Conservation (phyloP, 2,888 invertebrate species). For the Epinotia brunnichana region DNA sequence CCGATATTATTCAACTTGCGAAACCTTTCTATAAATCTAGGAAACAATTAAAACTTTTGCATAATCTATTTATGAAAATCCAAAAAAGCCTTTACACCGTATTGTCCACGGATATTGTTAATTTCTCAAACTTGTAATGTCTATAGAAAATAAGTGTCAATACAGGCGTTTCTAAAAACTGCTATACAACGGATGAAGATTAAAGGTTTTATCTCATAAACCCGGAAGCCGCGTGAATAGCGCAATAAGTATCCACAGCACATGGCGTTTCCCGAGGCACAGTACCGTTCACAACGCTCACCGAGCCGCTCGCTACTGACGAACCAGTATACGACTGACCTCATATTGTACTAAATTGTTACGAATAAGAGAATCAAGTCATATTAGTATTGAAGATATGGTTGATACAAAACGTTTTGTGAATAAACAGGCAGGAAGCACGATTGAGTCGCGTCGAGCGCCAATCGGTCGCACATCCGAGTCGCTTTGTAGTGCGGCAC, state of each 20-base stretch:
- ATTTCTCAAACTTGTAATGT: background rate
- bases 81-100: background rate
- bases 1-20: constrained; percentile 1
- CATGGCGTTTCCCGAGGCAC: constrained; percentile 57
- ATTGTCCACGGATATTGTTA: background rate
- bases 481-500: constrained; percentile 40
- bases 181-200: background rate
- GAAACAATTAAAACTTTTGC: background rate
- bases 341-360: background rate
- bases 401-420: background rate
- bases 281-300: background rate
- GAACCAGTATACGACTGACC: background rate
- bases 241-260: constrained; percentile 39
- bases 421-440: constrained; percentile 59
- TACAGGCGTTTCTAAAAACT: background rate
- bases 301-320: background rate
- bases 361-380: background rate
- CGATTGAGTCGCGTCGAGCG: constrained; percentile 57
- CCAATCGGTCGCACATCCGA: constrained; percentile 74
- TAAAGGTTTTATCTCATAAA: constrained; percentile 15
- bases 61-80: background rate
- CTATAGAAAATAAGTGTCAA: background rate
- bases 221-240: constrained; percentile 37
- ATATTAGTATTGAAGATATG: background rate
- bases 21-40: background rate